Conservation (phyloP, 2,797 vertebrate genomes). For the Simalia tracyae region DNA sequence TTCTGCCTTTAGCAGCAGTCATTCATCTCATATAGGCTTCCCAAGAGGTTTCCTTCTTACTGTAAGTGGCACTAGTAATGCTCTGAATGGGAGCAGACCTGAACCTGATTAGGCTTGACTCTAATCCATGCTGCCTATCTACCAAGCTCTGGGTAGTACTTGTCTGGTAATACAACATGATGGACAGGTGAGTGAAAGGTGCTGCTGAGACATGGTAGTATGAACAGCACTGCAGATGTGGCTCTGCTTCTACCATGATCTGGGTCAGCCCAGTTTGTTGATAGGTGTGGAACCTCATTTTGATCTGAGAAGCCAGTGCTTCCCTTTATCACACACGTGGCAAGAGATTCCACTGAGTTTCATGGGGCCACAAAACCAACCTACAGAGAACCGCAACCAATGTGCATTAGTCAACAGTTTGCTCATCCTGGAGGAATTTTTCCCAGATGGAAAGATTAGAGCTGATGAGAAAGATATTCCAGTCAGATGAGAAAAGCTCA, state of each 20-base stretch:
- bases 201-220: not conserved
- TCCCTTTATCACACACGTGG: not conserved
- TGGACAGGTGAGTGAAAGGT: not conserved
- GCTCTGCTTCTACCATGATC: not conserved
- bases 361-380: not conserved
- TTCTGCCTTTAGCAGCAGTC: not conserved
- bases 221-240: not conserved
- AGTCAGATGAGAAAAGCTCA: not conserved
- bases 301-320: not conserved
- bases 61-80: not conserved
- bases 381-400: not conserved
- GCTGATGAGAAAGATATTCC: not conserved
- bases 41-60: not conserved
- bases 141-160: not conserved
- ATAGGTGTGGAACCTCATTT: not conserved
- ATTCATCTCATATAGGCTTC: not conserved
- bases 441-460: not conserved
- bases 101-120: not conserved
- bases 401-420: not conserved
- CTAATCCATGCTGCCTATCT: not conserved
- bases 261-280: not conserved
- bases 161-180: not conserved
- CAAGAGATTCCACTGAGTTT: not conserved
- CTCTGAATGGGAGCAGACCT: not conserved
- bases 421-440: not conserved